These are phyloP conservation scores for Thera britannica DNA, from an alignment of 2,888 invertebrate species.

Conservation along the genomic window DNA sequence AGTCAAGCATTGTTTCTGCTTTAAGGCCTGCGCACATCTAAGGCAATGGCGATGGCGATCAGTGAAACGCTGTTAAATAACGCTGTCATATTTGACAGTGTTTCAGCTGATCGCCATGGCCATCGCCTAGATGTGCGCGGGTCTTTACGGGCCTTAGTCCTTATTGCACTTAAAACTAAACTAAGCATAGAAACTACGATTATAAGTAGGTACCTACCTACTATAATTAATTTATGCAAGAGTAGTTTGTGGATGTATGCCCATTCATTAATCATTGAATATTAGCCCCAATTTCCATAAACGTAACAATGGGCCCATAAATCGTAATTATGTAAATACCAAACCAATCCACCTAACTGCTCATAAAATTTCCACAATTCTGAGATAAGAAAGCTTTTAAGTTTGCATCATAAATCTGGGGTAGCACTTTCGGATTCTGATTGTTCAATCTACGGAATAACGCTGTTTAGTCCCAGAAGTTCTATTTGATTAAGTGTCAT, in stretches of 20 bases:
- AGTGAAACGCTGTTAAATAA: no score
- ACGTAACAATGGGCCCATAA: constrained; percentile 22
- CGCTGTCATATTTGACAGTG: no score
- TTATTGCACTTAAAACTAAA: no score
- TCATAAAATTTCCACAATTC: constrained; percentile 8
- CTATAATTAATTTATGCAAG: neutral
- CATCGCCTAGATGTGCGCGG: no score
- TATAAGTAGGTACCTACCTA: neutral
- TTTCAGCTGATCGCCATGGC: no score
- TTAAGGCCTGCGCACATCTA: no score
- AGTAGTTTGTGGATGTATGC: neutral
- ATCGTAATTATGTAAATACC: constrained; percentile 9
- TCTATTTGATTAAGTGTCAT: no score
- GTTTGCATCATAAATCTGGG: constrained; percentile 16
- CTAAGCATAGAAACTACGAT: neutral
- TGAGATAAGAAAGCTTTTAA: constrained; percentile 1
- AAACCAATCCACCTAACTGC: neutral
- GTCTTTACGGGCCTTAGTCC: no score
- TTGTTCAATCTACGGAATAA: no score
- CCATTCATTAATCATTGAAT: constrained; percentile 21
- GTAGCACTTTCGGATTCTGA: neutral
- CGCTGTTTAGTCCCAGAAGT: no score
- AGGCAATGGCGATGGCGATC: no score
- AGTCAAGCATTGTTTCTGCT: no score
- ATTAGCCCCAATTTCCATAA: constrained; percentile 14